These are phyloP conservation scores for Pollicipes pollicipes DNA, from an alignment of 1,140 invertebrate genomes.

Conservation along the genomic window DNA sequence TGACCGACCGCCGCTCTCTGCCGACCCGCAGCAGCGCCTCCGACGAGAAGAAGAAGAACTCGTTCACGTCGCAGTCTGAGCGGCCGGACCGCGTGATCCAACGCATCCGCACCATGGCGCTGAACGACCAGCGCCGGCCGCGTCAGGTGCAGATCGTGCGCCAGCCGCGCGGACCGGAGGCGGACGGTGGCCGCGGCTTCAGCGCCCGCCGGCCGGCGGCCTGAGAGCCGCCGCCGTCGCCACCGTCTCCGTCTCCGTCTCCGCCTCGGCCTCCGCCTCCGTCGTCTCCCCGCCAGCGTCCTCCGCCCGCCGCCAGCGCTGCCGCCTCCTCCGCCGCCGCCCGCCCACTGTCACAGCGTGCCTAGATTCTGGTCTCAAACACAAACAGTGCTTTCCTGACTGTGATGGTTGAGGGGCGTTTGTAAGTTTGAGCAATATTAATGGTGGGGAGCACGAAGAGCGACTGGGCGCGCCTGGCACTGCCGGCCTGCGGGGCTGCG, in stretches of 20 bases:
- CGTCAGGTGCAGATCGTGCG: background rate
- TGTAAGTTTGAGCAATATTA: background rate
- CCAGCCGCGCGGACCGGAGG: background rate
- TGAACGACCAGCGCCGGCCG: background rate
- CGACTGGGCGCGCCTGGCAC: background rate
- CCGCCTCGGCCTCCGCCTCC: background rate
- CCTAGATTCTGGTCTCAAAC: slow-evolving; percentile 1
- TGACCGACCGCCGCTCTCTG: background rate
- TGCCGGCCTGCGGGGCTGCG: no score
- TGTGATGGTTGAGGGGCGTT: slow-evolving; percentile 1
- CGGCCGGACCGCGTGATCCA: background rate
- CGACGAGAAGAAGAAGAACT: background rate
- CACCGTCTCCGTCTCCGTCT: background rate
- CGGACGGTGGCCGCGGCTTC: background rate
- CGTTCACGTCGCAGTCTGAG: background rate
- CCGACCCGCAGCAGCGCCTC: background rate
- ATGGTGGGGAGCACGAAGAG: no score
- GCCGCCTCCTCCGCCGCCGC: background rate
- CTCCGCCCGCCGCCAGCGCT: background rate
- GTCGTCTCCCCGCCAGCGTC: background rate
- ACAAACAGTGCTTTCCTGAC: slow-evolving; percentile 1
- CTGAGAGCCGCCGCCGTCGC: no score
- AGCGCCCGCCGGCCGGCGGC: background rate
- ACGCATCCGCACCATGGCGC: background rate
- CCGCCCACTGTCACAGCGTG: background rate